Conservation (phyloP, 2,113 vertebrate genomes). For the Microcebus lehilahytsara region DNA sequence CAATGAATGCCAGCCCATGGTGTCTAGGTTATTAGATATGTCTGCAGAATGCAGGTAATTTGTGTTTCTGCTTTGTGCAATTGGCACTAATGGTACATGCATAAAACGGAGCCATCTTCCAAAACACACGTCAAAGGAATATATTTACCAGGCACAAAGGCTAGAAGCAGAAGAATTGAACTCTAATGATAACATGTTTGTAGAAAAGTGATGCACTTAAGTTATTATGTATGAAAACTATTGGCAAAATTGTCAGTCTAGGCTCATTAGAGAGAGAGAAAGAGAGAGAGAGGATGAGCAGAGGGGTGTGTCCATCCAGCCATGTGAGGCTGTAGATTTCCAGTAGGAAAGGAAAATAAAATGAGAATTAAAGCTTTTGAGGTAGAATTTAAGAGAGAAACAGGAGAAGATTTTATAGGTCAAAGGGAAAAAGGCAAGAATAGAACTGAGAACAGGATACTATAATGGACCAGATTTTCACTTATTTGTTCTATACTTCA, state of each 20-base stretch:
- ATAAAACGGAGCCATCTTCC: constrained; percentile 82
- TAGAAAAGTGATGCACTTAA: constrained; percentile 83
- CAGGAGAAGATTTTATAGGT: not conserved
- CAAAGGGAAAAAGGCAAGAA: not conserved
- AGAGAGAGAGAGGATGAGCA: not conserved
- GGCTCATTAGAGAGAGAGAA: constrained; percentile 56
- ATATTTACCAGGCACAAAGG: constrained; percentile 78
- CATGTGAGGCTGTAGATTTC: not conserved
- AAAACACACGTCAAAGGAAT: constrained; percentile 78
- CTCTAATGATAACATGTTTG: constrained; percentile 81
- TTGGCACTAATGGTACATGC: constrained; percentile 84
- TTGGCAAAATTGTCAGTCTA: constrained; percentile 80
- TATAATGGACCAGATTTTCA: not conserved
- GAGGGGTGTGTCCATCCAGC: constrained; percentile 39
- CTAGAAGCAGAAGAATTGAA: constrained; percentile 81
- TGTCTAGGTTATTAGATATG: constrained; percentile 74
- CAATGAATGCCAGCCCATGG: constrained; percentile 52
- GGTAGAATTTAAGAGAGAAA: not conserved
- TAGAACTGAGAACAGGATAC: not conserved
- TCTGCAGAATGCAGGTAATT: constrained; percentile 81
- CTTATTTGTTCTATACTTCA: not conserved
- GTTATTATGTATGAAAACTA: constrained; percentile 85
- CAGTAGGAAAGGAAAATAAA: constrained; percentile 3
- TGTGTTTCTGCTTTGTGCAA: constrained; percentile 79
- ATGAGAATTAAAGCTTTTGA: constrained; percentile 42